Evolutionary conservation across 2,888 invertebrate genomes (phyloP).

Genomic region (Eumerus sabulonum): DNA sequence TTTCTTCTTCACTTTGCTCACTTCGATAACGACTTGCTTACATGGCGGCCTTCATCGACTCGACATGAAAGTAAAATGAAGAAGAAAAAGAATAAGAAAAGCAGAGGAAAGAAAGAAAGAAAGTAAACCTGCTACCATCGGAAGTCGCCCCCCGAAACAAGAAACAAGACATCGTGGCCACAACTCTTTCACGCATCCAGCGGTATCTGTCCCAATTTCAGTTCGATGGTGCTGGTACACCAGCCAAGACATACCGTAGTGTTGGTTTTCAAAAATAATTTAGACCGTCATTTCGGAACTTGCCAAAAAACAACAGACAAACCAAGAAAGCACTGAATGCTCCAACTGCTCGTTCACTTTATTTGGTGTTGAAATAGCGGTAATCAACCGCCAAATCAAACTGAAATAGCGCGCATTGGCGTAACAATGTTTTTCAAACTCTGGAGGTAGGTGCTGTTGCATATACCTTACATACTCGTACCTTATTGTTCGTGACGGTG

Average conservation of each 20-base stretch:
- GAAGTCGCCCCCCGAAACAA: constrained; percentile 30
- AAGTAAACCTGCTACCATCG: constrained; percentile 56
- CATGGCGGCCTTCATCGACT: constrained; percentile 40
- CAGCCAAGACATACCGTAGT: constrained; percentile 39
- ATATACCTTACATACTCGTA: constrained; percentile 8
- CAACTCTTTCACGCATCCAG: constrained; percentile 22
- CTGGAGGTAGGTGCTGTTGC: constrained; percentile 57
- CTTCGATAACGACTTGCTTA: constrained; percentile 46
- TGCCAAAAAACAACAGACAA: constrained; percentile 32
- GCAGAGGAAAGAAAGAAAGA: too few relatives aligned
- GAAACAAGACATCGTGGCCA: constrained; percentile 34
- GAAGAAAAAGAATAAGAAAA: too few relatives aligned
- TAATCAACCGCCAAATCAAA: constrained; percentile 58
- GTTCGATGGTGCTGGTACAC: constrained; percentile 29
- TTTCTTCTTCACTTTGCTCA: constrained; percentile 8
- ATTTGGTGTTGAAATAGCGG: constrained; percentile 59
- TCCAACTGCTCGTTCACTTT: constrained; percentile 41
- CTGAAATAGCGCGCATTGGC: constrained; percentile 50
- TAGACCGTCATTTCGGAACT: constrained; percentile 46
- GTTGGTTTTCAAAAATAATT: constrained; percentile 31
- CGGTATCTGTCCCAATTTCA: constrained; percentile 55
- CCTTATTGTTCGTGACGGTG: constrained; percentile 11
- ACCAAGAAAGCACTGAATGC: constrained; percentile 22
- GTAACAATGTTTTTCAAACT: constrained; percentile 58
- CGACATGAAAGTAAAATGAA: constrained; percentile 60